phyloP scores from a whole-genome alignment of 2,797 vertebrate species.

The Valencia hispanica region DNA sequence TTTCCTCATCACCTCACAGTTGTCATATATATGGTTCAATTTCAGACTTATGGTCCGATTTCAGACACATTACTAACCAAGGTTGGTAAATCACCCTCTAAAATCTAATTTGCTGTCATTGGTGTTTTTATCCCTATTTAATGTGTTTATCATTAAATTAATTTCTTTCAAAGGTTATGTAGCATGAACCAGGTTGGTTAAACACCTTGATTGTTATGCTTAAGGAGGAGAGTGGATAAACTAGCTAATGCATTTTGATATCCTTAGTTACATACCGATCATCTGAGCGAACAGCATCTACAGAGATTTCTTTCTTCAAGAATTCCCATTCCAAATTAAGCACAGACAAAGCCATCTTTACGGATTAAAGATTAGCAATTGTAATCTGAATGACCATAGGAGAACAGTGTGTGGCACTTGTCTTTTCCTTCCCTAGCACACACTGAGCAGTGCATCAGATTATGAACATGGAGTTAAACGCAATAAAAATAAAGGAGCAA shows the following conservation, averaged over 20 bases:
- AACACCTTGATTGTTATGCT: no score
- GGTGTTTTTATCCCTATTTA: no score
- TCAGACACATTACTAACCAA: no score
- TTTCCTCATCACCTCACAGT: no score
- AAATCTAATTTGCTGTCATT: no score
- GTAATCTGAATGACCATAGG: constrained; percentile 67
- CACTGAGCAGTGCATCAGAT: constrained; percentile 58
- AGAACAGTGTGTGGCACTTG: constrained; percentile 42
- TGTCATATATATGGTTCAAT: no score
- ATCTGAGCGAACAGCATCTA: constrained; percentile 32
- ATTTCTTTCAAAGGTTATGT: no score
- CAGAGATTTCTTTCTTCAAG: constrained; percentile 27
- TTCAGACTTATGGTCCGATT: no score
- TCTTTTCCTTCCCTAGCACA: constrained; percentile 46
- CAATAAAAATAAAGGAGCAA: constrained; percentile 77
- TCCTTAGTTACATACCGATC: constrained; percentile 1
- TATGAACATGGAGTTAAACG: constrained; percentile 73
- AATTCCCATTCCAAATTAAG: constrained; percentile 47
- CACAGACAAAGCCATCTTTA: constrained; percentile 46
- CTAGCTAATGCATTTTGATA: not conserved
- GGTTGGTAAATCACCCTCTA: no score
- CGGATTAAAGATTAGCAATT: constrained; percentile 67
- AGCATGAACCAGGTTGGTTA: no score
- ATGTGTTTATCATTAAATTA: no score
- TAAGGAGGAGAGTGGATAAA: not conserved